Evolutionary conservation across 2,797 vertebrate genomes (phyloP).

Genomic region (Mus spretus): DNA sequence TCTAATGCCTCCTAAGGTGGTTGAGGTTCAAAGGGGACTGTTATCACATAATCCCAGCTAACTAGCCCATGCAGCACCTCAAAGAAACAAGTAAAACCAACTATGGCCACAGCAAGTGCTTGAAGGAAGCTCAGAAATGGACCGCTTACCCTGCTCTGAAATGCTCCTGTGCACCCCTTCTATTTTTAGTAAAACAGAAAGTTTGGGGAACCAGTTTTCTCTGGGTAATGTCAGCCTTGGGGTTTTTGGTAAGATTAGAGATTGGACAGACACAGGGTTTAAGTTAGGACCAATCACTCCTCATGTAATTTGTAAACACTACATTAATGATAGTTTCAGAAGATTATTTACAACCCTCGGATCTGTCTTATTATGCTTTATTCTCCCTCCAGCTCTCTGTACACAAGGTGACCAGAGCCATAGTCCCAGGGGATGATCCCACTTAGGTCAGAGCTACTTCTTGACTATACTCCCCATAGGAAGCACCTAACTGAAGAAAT

Average conservation of each 20-base stretch:
- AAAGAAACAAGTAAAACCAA: not conserved
- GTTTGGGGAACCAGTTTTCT: not conserved
- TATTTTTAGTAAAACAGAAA: not conserved
- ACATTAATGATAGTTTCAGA: not conserved
- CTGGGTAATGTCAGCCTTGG: not conserved
- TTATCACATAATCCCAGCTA: constrained; percentile 5
- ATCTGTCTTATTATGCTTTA: not conserved
- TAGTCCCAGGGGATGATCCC: not conserved
- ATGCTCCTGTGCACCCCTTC: not conserved
- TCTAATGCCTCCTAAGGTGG: not conserved
- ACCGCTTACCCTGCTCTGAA: not conserved
- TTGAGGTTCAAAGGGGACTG: constrained; percentile 5
- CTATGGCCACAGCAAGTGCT: not conserved
- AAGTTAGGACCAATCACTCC: not conserved
- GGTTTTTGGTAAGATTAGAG: not conserved
- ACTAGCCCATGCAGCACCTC: constrained; percentile 1
- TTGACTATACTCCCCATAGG: not conserved
- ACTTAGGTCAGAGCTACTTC: not conserved
- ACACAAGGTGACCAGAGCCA: not conserved
- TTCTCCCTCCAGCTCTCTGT: not conserved
- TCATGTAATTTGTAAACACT: not conserved
- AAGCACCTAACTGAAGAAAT: not conserved
- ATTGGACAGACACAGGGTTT: not conserved
- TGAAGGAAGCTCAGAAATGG: not conserved
- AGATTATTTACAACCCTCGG: not conserved